A percentile compares a stretch with the other conserved stretches of the same genome.
Conservation (phyloP, 2,797 vertebrate species). For the Novumbra hubbsi region DNA sequence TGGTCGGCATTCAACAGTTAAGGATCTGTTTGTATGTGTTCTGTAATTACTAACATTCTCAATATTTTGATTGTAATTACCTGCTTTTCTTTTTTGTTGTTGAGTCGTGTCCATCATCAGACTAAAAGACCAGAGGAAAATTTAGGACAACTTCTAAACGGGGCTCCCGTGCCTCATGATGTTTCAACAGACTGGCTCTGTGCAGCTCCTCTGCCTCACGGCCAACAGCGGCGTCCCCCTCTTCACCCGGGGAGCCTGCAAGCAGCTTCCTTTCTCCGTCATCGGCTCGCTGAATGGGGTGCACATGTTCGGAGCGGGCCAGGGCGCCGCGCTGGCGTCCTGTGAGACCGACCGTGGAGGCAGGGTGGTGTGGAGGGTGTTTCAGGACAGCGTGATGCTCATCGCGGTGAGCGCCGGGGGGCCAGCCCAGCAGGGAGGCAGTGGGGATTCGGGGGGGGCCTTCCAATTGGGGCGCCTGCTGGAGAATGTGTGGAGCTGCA, state of each 20-base stretch:
- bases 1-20: too few relatives aligned
- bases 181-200: slow-evolving; percentile 68
- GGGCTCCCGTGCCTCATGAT: slow-evolving; percentile 41
- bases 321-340: slow-evolving; percentile 74
- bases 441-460: slow-evolving; percentile 63
- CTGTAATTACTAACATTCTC: too few relatives aligned
- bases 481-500: slow-evolving; percentile 86
- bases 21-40: too few relatives aligned
- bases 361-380: slow-evolving; percentile 84
- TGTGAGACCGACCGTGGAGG: slow-evolving; percentile 79
- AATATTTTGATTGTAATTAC: too few relatives aligned
- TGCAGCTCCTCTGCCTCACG: slow-evolving; percentile 86
- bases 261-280: slow-evolving; percentile 71
- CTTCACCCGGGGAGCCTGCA: slow-evolving; percentile 78
- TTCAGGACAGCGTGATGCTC: slow-evolving; percentile 87
- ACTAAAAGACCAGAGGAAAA: too few relatives aligned
- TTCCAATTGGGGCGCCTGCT: slow-evolving; percentile 78
- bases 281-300: slow-evolving; percentile 91
- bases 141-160: too few relatives aligned
- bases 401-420: slow-evolving; percentile 79
- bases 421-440: slow-evolving; percentile 45
- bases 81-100: too few relatives aligned
- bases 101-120: too few relatives aligned
- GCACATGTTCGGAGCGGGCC: slow-evolving; percentile 91
- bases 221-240: slow-evolving; percentile 87